A percentile compares a stretch with the other conserved stretches of the same genome.
Conservation (phyloP, 2,797 vertebrate species). For the Siniperca undulata region DNA sequence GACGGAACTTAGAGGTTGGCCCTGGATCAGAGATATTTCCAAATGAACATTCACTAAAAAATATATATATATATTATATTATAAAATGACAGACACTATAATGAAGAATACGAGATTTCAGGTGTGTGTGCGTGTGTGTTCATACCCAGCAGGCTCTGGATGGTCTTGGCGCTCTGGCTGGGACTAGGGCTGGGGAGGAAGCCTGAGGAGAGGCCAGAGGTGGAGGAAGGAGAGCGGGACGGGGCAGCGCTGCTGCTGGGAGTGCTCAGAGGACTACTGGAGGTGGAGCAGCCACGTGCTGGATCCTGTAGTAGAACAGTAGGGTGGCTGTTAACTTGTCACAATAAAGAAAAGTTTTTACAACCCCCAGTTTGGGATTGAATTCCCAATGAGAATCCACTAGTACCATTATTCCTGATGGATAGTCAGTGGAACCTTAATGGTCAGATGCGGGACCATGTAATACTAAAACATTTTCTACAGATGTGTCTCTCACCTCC, state of each 20-base stretch:
- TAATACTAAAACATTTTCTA: neutral
- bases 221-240: conserved; percentile 88
- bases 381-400: neutral
- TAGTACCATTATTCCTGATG: no score
- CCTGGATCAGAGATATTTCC: conserved; percentile 77
- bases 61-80: neutral
- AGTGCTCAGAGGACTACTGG: conserved; percentile 89
- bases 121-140: conserved; percentile 7
- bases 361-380: neutral
- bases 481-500: conserved; percentile 70
- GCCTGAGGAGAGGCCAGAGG: conserved; percentile 90
- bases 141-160: conserved; percentile 93
- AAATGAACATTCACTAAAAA: neutral
- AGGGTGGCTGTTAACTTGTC: neutral
- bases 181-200: conserved; percentile 90
- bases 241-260: conserved; percentile 87
- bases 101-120: neutral
- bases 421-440: no score
- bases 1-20: conserved; percentile 94
- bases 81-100: neutral
- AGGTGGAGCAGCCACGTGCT: conserved; percentile 84
- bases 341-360: neutral
- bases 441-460: no score
- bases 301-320: conserved; percentile 71
- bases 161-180: conserved; percentile 86